phyloP scores from a whole-genome alignment of 2,888 invertebrate species.

The Linyphia triangularis region DNA sequence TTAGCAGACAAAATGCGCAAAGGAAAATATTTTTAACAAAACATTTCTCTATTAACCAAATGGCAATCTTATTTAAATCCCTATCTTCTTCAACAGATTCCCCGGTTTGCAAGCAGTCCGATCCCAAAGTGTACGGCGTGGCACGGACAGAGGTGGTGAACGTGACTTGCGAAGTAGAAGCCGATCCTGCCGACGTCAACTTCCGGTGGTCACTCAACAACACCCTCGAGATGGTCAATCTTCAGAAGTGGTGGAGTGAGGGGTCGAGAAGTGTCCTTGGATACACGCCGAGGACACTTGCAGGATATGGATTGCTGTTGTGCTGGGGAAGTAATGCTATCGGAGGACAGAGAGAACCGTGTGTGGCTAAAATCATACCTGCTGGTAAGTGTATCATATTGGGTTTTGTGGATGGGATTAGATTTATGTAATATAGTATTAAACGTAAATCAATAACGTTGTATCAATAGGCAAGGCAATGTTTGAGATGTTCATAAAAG shows the following conservation, averaged over 20 bases:
- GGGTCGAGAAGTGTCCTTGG: conserved; percentile 90
- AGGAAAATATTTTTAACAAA: too few relatives aligned
- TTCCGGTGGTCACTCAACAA: conserved; percentile 97
- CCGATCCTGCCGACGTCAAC: conserved; percentile 92
- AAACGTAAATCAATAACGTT: too few relatives aligned
- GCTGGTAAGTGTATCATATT: conserved; percentile 87
- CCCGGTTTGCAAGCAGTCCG: conserved; percentile 91
- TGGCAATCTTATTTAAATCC: background rate
- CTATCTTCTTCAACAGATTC: conserved; percentile 86
- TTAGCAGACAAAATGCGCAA: too few relatives aligned
- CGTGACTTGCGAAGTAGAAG: conserved; percentile 91
- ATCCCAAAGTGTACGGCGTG: conserved; percentile 92
- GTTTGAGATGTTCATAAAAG: too few relatives aligned
- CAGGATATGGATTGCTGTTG: conserved; percentile 93
- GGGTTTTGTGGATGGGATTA: too few relatives aligned
- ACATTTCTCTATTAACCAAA: background rate
- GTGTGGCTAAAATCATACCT: conserved; percentile 94
- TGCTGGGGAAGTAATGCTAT: conserved; percentile 92
- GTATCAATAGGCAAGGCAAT: too few relatives aligned
- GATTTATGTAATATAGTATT: too few relatives aligned
- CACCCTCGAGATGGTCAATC: conserved; percentile 81
- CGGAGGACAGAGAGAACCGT: conserved; percentile 91
- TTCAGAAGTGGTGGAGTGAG: conserved; percentile 82
- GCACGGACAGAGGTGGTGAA: conserved; percentile 89
- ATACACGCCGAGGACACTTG: conserved; percentile 92